Evolutionary conservation across 2,888 invertebrate genomes (phyloP), one percentile per base, ranked within the genome.

Genomic region (Nomada lathburiana): DNA sequence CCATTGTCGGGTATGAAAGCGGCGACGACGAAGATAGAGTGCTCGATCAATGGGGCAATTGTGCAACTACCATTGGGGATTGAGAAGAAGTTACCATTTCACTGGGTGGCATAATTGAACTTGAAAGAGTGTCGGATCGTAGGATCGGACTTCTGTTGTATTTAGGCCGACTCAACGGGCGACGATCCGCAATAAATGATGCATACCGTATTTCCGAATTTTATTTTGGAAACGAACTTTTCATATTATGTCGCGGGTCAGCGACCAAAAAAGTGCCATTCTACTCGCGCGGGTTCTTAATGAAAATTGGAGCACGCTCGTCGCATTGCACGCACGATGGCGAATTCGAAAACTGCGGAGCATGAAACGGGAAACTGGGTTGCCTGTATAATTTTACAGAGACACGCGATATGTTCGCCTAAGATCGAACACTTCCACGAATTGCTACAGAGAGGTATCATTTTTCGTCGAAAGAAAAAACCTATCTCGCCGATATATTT

Each of bases 361-460:
- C 20, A 75, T 29, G 72, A 76, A 83, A 80, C 47, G 67, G 42
- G 76, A 80, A 76, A 74, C 76, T 76, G 60, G 23, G 44, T n/a
- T 67, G 55, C 76, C 20, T 73, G 80, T 76, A 76, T 80, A 84
- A 80, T 80, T 83, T 84, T 80, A 80, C 83, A 74, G 23, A 44
- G 84, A 83, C 76, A 84, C 75, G 55, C 68, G 80, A 84, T 80
- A 80, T 57, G 80, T 57, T 63, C 75, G 74, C 59, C 79, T 65
- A 72, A 83, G 83, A 69, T 62, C 57, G 82, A 59, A 62, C 82
- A 73, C 64, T 70, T 72, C 68, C 55, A 53, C 83, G 68, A 72
- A 60, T 50, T 55, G 74, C 59, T 62, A 64, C 82, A 16, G 60
- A 68, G 67, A 65, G 62, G 83, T 82, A 84, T 84, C 83, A 50